Conservation (phyloP, 2,888 invertebrate genomes). For the Spatulosminthurus flaviceps region DNA sequence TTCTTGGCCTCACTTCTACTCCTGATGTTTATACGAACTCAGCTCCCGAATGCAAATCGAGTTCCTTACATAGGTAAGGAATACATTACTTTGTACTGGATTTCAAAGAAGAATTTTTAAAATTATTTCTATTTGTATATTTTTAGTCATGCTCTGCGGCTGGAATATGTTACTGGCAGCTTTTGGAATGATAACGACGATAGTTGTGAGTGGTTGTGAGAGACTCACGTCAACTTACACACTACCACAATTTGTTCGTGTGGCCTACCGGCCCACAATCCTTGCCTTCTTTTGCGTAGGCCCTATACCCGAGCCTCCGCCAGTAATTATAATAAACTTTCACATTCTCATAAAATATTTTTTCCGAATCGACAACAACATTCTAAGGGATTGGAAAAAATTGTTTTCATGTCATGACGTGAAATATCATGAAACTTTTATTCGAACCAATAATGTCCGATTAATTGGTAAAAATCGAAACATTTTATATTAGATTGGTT, state of each 20-base stretch:
- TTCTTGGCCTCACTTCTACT: conserved; percentile 73
- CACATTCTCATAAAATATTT: not conserved
- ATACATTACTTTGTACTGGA: no score
- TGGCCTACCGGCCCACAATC: conserved; percentile 51
- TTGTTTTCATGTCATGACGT: no score
- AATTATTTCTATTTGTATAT: no score
- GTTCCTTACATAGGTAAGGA: conserved; percentile 58
- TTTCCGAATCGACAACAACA: no score
- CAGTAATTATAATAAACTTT: not conserved
- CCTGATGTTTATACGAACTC: conserved; percentile 71
- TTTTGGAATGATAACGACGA: conserved; percentile 55
- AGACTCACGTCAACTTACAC: conserved; percentile 20
- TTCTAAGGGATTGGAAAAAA: no score
- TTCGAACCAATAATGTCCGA: no score
- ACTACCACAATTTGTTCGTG: conserved; percentile 22
- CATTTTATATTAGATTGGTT: no score
- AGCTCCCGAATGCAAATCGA: conserved; percentile 59
- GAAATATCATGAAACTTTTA: no score
- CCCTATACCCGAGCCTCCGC: conserved; percentile 50
- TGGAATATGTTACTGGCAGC: conserved; percentile 59
- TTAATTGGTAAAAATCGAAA: no score
- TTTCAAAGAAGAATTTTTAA: no score
- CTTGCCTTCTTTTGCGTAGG: conserved; percentile 57
- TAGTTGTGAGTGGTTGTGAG: not conserved
- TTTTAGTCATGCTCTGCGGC: conserved; percentile 56